Evolutionary conservation across 2,113 vertebrate genomes (phyloP), one percentile per base, ranked within the genome.

Genomic region (Rhadina sibilatrix): DNA sequence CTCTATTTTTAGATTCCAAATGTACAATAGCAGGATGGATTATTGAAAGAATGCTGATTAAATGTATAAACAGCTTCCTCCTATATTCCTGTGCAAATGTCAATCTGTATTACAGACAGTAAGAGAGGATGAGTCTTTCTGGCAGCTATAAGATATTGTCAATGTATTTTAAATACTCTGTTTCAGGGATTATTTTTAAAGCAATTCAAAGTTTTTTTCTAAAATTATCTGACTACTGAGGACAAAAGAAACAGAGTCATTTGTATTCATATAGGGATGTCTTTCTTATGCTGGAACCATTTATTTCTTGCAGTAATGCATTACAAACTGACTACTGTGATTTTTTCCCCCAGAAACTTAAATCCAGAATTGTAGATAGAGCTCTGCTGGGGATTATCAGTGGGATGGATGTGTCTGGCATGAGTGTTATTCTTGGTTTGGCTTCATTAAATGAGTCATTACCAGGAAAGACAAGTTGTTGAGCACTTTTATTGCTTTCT

Each of bases 371-470:
- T 64, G 53, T 78, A 78, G 61, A 53, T 65, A 85, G 37, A 85
- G 40, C 59, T 85, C 85, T 86, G 50, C 47, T 95, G 88, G 63
- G 81, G 47, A 90, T 92, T 94, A 82, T 93, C 88, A 87, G 56
- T 79, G n/a, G 74, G 61, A 93, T 88, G 53, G 35, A 96, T 92
- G 56, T 71, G 68, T 83, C 78, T 95, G 77, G 65, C n/a, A 68
- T 57, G 47, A 92, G 33, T 81, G 46, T 71, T 91, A 61, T 78
- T 94, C 71, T 93, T n/a, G 16, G 9, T 90, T 69, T 93, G 47
- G 12, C 52, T 91, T 96, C 83, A 87, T 91, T 95, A 97, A 93
- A 86, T 68, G 57, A 78, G 31, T 57, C 66, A 63, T 94, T 96
- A 91, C 71, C 2, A 61, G 59, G 63, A 76, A 79, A 96, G 25